These are phyloP conservation scores for Notospermus geniculatus DNA, from an alignment of 1,140 invertebrate species.

Conservation along the genomic window DNA sequence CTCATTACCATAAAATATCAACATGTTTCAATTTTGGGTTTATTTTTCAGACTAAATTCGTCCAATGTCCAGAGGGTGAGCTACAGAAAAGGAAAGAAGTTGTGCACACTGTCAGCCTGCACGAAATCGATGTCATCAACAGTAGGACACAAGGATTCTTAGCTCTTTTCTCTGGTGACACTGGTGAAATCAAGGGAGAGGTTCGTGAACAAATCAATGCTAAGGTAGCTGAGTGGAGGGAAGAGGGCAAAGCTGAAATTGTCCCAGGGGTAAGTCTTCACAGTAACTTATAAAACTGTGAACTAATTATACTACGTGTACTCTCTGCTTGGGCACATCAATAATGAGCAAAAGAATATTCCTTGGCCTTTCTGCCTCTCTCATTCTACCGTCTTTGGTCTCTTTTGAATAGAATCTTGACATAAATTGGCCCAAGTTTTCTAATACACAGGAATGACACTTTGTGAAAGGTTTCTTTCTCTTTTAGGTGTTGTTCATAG, in stretches of 20 bases:
- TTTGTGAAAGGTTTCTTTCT: slow-evolving; percentile 10
- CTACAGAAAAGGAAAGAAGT: slow-evolving; percentile 98
- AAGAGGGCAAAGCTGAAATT: slow-evolving; percentile 98
- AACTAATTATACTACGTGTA: too few relatives aligned
- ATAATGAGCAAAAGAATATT: too few relatives aligned
- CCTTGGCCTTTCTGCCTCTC: too few relatives aligned
- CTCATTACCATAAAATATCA: too few relatives aligned
- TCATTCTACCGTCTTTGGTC: too few relatives aligned
- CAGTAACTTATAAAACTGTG: too few relatives aligned
- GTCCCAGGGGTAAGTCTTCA: slow-evolving; percentile 82
- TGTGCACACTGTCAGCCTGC: slow-evolving; percentile 96
- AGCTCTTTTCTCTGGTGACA: slow-evolving; percentile 96
- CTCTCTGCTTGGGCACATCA: too few relatives aligned
- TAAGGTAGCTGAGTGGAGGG: slow-evolving; percentile 98
- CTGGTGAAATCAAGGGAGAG: slow-evolving; percentile 97
- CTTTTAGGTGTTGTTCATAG: slow-evolving; percentile 59
- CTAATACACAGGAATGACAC: too few relatives aligned
- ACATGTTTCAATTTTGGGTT: background rate
- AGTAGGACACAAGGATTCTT: slow-evolving; percentile 95
- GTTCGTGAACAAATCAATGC: slow-evolving; percentile 97
- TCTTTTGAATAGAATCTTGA: too few relatives aligned
- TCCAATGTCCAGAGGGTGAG: slow-evolving; percentile 98
- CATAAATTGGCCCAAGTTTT: too few relatives aligned
- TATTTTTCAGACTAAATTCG: slow-evolving; percentile 71
- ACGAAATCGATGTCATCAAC: slow-evolving; percentile 98